Conservation (phyloP, 1,140 invertebrate genomes). For the Drosophila fuyamai region DNA sequence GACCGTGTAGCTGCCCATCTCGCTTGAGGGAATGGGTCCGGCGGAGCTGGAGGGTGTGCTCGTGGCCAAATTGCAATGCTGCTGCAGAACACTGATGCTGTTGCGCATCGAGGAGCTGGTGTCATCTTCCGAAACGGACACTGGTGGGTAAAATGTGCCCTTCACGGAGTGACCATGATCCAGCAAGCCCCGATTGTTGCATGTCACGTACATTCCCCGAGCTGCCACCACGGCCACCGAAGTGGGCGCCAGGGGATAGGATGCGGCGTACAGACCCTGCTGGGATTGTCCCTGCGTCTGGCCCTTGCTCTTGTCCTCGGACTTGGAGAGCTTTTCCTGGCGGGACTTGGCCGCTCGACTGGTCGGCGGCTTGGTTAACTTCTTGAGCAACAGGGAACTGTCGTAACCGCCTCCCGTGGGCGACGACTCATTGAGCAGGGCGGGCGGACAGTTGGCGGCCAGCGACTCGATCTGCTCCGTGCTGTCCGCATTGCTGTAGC, state of each 20-base stretch:
- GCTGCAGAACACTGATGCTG: slow-evolving; percentile 38
- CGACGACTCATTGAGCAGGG: slow-evolving; percentile 43
- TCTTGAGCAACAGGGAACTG: slow-evolving; percentile 67
- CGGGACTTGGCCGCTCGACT: slow-evolving; percentile 57
- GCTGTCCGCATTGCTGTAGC: slow-evolving; percentile 76
- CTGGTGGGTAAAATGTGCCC: slow-evolving; percentile 94
- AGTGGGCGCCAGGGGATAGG: slow-evolving; percentile 68
- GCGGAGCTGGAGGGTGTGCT: slow-evolving; percentile 34
- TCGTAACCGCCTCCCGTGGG: slow-evolving; percentile 53
- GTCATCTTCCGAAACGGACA: slow-evolving; percentile 86
- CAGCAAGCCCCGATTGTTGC: slow-evolving; percentile 91
- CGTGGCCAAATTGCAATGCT: slow-evolving; percentile 55
- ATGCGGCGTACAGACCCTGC: slow-evolving; percentile 54
- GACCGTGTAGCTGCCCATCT: slow-evolving; percentile 59
- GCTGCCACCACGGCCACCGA: slow-evolving; percentile 88
- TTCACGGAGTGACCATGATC: slow-evolving; percentile 91
- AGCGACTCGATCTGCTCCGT: slow-evolving; percentile 57
- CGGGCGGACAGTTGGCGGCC: slow-evolving; percentile 41
- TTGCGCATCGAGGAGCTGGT: slow-evolving; percentile 33
- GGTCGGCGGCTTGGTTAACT: slow-evolving; percentile 59
- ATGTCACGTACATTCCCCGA: slow-evolving; percentile 94
- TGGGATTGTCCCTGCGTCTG: slow-evolving; percentile 46
- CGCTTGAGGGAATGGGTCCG: slow-evolving; percentile 18
- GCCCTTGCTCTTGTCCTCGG: slow-evolving; percentile 60
- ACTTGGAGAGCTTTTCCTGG: slow-evolving; percentile 57